Evolutionary conservation across 2,113 vertebrate species (phyloP).

Genomic region (Microtus oregoni): DNA sequence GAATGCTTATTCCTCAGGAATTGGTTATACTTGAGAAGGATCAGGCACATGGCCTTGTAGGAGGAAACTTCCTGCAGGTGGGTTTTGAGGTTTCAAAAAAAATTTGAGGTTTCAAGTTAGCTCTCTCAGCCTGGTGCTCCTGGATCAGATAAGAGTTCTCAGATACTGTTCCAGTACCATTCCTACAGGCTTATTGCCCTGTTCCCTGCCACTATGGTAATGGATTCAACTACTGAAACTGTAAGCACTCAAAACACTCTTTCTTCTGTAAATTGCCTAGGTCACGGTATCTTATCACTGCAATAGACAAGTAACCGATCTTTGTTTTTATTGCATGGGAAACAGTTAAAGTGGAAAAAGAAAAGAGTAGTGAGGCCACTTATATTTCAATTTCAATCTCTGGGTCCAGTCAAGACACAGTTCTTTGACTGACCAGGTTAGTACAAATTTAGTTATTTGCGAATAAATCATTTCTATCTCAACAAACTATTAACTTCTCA

Average conservation of each 20-base stretch:
- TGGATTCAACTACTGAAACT: background rate
- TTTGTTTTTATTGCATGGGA: background rate
- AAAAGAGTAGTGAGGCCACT: background rate
- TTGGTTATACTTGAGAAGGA: background rate
- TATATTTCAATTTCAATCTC: background rate
- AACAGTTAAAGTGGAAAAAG: background rate
- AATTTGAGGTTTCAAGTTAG: background rate
- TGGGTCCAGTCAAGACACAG: background rate
- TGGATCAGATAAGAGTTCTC: background rate
- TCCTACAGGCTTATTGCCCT: background rate
- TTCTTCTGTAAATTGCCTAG: background rate
- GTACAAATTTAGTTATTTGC: background rate
- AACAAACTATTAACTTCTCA: constrained; percentile 16
- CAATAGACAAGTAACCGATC: background rate
- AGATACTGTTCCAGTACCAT: background rate
- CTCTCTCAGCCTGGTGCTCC: background rate
- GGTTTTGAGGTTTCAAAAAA: background rate
- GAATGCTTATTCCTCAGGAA: background rate
- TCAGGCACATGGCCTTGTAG: background rate
- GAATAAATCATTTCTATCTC: background rate
- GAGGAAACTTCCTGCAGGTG: background rate
- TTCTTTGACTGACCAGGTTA: background rate
- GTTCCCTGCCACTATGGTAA: background rate
- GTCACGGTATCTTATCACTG: background rate
- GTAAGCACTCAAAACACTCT: background rate